Evolutionary conservation across 1,140 invertebrate species (phyloP).

Genomic region (Araneus ventricosus): DNA sequence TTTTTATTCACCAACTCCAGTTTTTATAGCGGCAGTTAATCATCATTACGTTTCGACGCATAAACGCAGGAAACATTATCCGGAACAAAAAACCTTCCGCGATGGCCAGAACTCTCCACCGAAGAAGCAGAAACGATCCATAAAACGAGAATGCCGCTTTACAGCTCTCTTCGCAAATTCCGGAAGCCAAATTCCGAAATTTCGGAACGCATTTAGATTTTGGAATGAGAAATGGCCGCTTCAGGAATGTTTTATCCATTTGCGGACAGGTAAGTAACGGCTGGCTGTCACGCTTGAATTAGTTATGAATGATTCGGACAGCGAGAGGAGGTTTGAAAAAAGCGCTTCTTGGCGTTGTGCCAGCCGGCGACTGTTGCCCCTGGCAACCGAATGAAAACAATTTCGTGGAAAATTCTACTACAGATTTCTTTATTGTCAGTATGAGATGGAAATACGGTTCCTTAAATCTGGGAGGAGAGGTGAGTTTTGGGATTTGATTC

Average conservation of each 20-base stretch:
- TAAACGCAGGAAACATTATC: slow-evolving; percentile 14
- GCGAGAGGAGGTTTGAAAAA: neutral
- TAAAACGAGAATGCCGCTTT: neutral
- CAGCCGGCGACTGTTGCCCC: neutral
- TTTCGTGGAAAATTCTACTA: neutral
- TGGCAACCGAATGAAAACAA: slow-evolving; percentile 39
- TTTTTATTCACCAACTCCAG: neutral
- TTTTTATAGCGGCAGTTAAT: neutral
- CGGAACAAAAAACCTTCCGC: neutral
- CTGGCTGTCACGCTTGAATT: slow-evolving; percentile 61
- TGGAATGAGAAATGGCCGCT: slow-evolving; percentile 34
- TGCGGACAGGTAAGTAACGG: slow-evolving; percentile 58
- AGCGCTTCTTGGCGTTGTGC: slow-evolving; percentile 11
- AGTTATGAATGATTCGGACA: slow-evolving; percentile 30
- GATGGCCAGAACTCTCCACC: neutral
- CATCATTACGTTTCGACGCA: neutral
- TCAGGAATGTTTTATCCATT: slow-evolving; percentile 24
- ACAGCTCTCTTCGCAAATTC: neutral
- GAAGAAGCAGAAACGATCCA: neutral
- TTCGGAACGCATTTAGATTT: slow-evolving; percentile 27
- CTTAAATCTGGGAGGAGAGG: neutral
- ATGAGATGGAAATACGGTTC: neutral
- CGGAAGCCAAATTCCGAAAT: slow-evolving; percentile 14
- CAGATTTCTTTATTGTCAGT: too few species aligned
- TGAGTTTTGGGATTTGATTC: neutral